phyloP scores from a whole-genome alignment of 1,140 invertebrate genomes.

The Trialeurodes vaporariorum region DNA sequence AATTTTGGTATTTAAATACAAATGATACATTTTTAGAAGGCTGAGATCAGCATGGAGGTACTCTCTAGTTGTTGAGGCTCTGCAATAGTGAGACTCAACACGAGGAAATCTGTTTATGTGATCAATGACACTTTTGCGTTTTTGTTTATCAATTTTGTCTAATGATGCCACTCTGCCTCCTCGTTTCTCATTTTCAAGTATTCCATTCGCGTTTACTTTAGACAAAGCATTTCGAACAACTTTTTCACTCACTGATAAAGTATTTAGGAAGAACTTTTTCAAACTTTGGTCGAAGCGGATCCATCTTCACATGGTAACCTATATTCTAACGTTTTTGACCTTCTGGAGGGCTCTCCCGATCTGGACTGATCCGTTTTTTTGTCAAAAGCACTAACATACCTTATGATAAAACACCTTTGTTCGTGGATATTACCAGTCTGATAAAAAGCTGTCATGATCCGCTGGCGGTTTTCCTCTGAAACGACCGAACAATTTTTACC shows the following conservation, averaged over 20 bases:
- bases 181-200: constrained; percentile 5
- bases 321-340: not conserved
- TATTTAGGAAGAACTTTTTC: constrained; percentile 9
- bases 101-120: constrained; percentile 15
- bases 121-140: not conserved
- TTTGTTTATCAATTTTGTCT: constrained; percentile 3
- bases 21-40: constrained; percentile 11
- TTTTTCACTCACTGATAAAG: constrained; percentile 9
- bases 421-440: not conserved
- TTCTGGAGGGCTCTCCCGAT: not conserved
- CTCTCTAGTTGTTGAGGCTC: constrained; percentile 7
- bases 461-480: not conserved
- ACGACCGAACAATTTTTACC: not conserved
- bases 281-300: not conserved
- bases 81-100: constrained; percentile 13
- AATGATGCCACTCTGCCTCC: constrained; percentile 5
- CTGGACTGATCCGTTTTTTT: not conserved
- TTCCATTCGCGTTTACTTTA: not conserved
- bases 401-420: not conserved
- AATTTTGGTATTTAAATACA: constrained; percentile 8
- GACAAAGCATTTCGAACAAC: constrained; percentile 6
- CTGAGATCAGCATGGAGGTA: constrained; percentile 11
- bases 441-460: not conserved
- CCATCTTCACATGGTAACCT: not conserved
- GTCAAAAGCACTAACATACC: not conserved